Evolutionary conservation across 2,888 invertebrate species (phyloP).

Genomic region (Argyresthia goedartella): DNA sequence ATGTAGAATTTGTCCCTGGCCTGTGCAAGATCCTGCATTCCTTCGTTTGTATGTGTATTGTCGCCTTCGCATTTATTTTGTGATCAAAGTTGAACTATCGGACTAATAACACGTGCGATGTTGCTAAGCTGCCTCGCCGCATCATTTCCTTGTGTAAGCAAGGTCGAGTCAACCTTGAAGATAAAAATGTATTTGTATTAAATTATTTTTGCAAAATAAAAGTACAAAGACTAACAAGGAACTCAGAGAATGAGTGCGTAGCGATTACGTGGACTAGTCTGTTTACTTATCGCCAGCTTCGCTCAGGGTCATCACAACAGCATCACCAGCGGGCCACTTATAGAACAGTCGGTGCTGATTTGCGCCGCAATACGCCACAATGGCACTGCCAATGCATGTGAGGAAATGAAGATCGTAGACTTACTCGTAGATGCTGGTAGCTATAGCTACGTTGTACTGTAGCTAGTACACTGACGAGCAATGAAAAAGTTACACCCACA

Average conservation of each 20-base stretch:
- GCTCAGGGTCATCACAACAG: constrained; percentile 27
- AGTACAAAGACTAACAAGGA: constrained; percentile 57
- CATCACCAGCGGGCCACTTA: constrained; percentile 10
- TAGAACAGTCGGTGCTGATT: constrained; percentile 7
- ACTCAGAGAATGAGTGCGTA: constrained; percentile 21
- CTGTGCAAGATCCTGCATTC: no score
- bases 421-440: no score
- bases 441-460: no score
- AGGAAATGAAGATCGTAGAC: no score
- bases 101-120: no score
- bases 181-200: constrained; percentile 45
- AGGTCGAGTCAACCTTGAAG: constrained; percentile 54
- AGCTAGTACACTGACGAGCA: no score
- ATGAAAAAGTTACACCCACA: no score
- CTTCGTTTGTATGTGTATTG: no score
- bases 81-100: no score
- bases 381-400: background rate
- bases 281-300: constrained; percentile 33
- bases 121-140: background rate
- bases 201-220: constrained; percentile 51
- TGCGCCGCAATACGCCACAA: constrained; percentile 7
- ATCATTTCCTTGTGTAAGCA: constrained; percentile 56
- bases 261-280: constrained; percentile 11
- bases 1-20: no score
- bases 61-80: no score